These are phyloP conservation scores for Eristalis pertinax DNA, from an alignment of 2,888 invertebrate genomes.

Conservation along the genomic window DNA sequence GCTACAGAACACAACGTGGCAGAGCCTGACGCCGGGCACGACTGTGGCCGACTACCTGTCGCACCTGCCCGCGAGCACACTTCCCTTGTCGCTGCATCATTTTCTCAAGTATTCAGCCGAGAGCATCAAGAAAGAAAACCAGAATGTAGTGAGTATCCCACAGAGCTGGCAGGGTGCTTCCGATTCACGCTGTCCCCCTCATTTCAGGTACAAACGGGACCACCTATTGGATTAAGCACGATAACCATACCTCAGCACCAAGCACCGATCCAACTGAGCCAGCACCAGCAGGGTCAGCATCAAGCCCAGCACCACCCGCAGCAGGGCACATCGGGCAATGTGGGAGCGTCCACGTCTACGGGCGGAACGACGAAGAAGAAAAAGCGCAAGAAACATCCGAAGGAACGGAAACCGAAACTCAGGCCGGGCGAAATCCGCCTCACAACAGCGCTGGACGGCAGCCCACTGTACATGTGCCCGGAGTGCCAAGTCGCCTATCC, in stretches of 20 bases:
- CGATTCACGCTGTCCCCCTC: background rate
- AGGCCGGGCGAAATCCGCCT: slow-evolving; percentile 92
- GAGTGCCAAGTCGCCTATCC: slow-evolving; percentile 95
- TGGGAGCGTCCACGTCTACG: slow-evolving; percentile 75
- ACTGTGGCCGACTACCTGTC: slow-evolving; percentile 93
- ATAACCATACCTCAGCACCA: slow-evolving; percentile 81
- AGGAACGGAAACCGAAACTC: slow-evolving; percentile 89
- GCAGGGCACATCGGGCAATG: slow-evolving; percentile 61
- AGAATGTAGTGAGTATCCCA: slow-evolving; percentile 80
- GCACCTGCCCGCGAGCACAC: slow-evolving; percentile 87
- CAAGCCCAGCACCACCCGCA: slow-evolving; percentile 74
- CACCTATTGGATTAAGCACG: slow-evolving; percentile 79
- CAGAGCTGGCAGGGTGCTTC: background rate
- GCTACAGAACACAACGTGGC: slow-evolving; percentile 81
- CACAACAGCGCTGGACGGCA: slow-evolving; percentile 90
- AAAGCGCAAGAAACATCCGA: slow-evolving; percentile 88
- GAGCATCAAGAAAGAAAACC: slow-evolving; percentile 88
- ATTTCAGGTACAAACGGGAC: slow-evolving; percentile 79
- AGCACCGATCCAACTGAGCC: slow-evolving; percentile 49
- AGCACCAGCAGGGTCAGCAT: slow-evolving; percentile 74
- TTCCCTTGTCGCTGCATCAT: slow-evolving; percentile 91
- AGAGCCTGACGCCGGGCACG: slow-evolving; percentile 85
- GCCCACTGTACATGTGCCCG: slow-evolving; percentile 92
- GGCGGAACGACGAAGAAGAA: slow-evolving; percentile 86
- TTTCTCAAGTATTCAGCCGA: slow-evolving; percentile 91